phyloP scores from a whole-genome alignment of 2,797 vertebrate species.

The Pangasius larnaudii region DNA sequence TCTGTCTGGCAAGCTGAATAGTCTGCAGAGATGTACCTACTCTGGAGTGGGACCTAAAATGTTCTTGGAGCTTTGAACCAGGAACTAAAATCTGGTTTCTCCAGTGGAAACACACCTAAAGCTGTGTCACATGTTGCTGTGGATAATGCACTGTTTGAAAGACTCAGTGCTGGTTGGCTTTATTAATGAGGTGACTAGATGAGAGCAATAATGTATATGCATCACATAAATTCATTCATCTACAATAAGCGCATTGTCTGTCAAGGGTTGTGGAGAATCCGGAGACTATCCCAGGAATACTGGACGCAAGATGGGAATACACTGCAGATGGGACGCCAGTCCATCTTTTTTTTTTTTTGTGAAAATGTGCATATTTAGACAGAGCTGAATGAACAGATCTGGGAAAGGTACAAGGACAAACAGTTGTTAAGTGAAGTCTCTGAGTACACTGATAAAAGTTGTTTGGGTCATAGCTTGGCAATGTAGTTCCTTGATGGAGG shows the following conservation, averaged over 20 bases:
- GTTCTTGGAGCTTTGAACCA: background rate
- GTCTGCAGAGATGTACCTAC: background rate
- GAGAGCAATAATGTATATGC: background rate
- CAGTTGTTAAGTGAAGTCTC: background rate
- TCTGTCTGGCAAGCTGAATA: background rate
- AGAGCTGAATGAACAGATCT: background rate
- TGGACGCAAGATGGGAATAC: background rate
- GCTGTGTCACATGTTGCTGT: background rate
- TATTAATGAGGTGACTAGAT: background rate
- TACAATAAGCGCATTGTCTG: background rate
- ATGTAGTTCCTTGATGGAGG: background rate
- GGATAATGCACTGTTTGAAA: background rate
- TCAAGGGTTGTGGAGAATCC: background rate
- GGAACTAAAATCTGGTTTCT: background rate
- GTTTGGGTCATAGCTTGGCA: background rate
- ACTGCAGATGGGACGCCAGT: background rate
- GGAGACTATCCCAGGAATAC: background rate
- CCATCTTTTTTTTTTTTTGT: background rate
- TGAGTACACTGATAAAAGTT: background rate
- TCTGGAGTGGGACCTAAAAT: background rate
- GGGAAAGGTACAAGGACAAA: background rate
- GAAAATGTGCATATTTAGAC: background rate
- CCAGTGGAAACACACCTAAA: background rate
- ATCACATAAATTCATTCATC: background rate
- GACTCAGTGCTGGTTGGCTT: background rate